These are phyloP conservation scores for Drosophila testacea DNA, from an alignment of 2,888 invertebrate species.

Conservation along the genomic window DNA sequence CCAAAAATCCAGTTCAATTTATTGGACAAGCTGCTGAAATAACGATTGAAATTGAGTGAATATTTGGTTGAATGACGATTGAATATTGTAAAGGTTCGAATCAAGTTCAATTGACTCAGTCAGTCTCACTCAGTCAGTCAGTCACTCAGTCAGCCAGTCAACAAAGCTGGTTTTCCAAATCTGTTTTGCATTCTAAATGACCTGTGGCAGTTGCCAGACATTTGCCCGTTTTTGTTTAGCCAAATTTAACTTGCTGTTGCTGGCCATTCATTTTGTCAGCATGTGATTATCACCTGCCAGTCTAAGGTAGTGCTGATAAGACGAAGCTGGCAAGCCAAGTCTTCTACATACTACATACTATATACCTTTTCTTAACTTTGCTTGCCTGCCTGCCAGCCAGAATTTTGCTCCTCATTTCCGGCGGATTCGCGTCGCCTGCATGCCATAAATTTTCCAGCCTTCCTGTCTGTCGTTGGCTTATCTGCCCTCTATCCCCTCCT, in stretches of 20 bases:
- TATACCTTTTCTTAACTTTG: constrained; percentile 10
- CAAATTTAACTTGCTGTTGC: constrained; percentile 18
- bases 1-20: constrained; percentile 7
- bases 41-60: constrained; percentile 50
- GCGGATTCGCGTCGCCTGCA: constrained; percentile 64
- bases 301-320: constrained; percentile 40
- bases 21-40: constrained; percentile 35
- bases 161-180: constrained; percentile 18
- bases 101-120: not conserved
- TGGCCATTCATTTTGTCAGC: constrained; percentile 32
- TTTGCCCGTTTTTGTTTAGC: constrained; percentile 24
- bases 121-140: not conserved
- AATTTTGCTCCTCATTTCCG: constrained; percentile 71
- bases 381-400: constrained; percentile 22
- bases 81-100: constrained; percentile 17
- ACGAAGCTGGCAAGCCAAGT: constrained; percentile 20
- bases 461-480: constrained; percentile 62
- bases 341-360: constrained; percentile 15
- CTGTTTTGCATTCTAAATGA: constrained; percentile 44
- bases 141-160: not conserved
- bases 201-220: constrained; percentile 29
- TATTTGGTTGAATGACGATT: constrained; percentile 39
- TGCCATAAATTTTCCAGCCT: constrained; percentile 72
- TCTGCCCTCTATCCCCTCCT: constrained; percentile 28
- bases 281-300: constrained; percentile 74